These are phyloP conservation scores for Amphiprion percula DNA, from an alignment of 2,113 vertebrate genomes.

Conservation along the genomic window DNA sequence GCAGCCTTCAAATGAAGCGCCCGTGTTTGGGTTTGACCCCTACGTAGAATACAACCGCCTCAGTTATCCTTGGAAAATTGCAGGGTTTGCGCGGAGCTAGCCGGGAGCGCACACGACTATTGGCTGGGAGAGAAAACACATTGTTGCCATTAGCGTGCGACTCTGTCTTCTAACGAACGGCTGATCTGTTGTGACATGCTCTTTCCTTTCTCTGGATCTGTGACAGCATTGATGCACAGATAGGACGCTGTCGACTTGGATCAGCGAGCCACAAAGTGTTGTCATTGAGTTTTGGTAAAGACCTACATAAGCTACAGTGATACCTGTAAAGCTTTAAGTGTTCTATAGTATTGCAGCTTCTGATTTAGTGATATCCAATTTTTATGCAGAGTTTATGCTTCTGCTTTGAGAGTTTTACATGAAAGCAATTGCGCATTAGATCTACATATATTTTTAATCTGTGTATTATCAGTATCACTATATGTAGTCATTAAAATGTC, in stretches of 20 bases:
- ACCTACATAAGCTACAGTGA: constrained; percentile 29
- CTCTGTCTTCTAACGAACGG: constrained; percentile 58
- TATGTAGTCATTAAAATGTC: not conserved
- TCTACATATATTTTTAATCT: no score
- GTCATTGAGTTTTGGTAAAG: constrained; percentile 39
- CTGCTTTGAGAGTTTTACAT: not conserved
- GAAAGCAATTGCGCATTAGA: no score
- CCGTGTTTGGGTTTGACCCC: constrained; percentile 54
- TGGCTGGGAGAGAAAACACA: constrained; percentile 42
- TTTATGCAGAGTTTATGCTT: not conserved
- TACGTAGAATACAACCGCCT: constrained; percentile 51
- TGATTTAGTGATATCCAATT: not conserved
- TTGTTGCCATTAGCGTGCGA: constrained; percentile 67
- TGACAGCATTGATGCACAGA: constrained; percentile 39
- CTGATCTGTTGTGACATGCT: constrained; percentile 73
- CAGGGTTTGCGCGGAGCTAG: constrained; percentile 39
- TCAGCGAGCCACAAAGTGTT: constrained; percentile 20
- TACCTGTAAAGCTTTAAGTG: constrained; percentile 16
- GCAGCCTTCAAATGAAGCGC: constrained; percentile 50
- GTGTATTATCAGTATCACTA: no score
- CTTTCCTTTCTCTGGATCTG: constrained; percentile 36
- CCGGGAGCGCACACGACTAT: constrained; percentile 36
- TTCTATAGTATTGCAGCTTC: constrained; percentile 12
- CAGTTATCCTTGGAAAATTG: constrained; percentile 65
- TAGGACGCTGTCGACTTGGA: not conserved